Percentiles rank a stretch among this genome's conserved stretches.
Evolutionary conservation across 2,888 invertebrate species (phyloP).

Genomic region (Drosophila affinis): DNA sequence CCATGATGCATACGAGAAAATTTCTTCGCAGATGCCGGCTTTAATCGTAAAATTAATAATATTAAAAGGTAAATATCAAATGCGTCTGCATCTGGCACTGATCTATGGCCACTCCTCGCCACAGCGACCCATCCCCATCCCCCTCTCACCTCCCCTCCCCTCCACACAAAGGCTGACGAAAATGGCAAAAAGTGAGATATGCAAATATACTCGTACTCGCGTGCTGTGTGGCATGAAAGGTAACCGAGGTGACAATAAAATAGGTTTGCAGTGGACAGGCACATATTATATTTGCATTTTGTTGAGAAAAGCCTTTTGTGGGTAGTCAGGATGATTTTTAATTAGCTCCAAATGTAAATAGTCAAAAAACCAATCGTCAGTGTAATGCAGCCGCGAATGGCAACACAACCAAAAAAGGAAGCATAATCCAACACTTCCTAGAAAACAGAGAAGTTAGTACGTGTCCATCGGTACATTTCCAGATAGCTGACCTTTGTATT

Average conservation of each 20-base stretch:
- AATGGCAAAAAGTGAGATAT: background rate
- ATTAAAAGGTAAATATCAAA: constrained; percentile 74
- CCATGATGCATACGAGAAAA: constrained; percentile 37
- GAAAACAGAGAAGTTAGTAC: too few species aligned
- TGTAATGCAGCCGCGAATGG: too few species aligned
- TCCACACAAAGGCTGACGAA: background rate
- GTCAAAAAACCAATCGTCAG: background rate
- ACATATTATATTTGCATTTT: background rate
- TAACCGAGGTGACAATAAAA: background rate
- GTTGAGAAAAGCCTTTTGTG: background rate
- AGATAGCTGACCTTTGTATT: too few species aligned
- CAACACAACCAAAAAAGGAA: too few species aligned
- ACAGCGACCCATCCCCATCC: too few species aligned
- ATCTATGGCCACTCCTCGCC: constrained; percentile 53
- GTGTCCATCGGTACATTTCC: too few species aligned
- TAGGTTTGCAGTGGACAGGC: background rate
- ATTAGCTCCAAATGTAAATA: background rate
- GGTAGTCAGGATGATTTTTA: background rate
- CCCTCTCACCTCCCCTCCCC: too few species aligned
- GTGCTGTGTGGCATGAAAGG: too few species aligned
- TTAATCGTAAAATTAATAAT: constrained; percentile 71
- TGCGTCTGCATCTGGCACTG: constrained; percentile 65
- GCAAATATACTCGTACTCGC: background rate
- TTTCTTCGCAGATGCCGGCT: constrained; percentile 46
- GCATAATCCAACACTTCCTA: too few species aligned